These are phyloP conservation scores for Ischnus inquisitorius DNA, from an alignment of 2,888 invertebrate species.

Conservation along the genomic window DNA sequence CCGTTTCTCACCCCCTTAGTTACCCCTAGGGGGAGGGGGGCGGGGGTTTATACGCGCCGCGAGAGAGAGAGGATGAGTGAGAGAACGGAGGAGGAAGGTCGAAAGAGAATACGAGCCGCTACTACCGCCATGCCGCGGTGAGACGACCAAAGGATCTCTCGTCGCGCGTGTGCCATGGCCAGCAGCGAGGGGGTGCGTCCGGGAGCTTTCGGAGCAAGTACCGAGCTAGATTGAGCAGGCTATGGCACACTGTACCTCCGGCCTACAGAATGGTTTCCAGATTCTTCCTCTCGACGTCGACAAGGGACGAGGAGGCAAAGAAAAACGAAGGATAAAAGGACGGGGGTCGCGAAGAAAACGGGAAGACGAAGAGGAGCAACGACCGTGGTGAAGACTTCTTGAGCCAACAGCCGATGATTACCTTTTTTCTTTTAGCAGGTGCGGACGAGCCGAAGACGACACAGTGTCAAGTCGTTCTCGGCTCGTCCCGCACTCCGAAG, in stretches of 20 bases:
- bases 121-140: constrained; percentile 38
- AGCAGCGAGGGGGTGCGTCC: constrained; percentile 17
- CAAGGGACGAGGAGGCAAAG: constrained; percentile 42
- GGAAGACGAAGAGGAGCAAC: neutral
- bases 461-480: constrained; percentile 4
- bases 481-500: neutral
- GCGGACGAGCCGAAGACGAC: constrained; percentile 16
- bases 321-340: constrained; percentile 20
- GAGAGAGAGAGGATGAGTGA: constrained; percentile 11
- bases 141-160: constrained; percentile 32
- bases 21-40: too few relatives aligned
- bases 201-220: constrained; percentile 1
- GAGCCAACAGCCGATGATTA: constrained; percentile 56
- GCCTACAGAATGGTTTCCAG: constrained; percentile 6
- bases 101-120: constrained; percentile 47
- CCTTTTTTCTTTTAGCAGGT: constrained; percentile 48
- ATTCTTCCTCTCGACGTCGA: constrained; percentile 17
- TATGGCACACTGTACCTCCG: neutral
- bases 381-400: constrained; percentile 47
- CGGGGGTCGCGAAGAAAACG: constrained; percentile 4
- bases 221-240: constrained; percentile 8
- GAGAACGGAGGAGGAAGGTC: constrained; percentile 52
- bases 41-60: neutral
- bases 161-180: constrained; percentile 26
- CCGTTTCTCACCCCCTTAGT: constrained; percentile 67